These are phyloP conservation scores for Theropithecus gelada DNA, from an alignment of 2,113 vertebrate genomes.

Conservation along the genomic window DNA sequence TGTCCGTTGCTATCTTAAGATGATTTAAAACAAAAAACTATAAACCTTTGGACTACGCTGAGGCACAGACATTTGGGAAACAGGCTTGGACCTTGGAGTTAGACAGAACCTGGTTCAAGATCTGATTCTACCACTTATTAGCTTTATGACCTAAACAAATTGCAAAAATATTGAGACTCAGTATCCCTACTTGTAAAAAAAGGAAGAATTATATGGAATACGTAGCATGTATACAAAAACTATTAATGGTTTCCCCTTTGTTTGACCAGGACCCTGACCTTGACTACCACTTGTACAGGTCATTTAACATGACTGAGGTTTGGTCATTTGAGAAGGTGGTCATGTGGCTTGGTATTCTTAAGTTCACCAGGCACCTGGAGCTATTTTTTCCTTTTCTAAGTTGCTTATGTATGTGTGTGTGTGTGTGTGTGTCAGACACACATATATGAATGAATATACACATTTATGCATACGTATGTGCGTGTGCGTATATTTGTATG, in stretches of 20 bases:
- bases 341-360: background rate
- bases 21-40: background rate
- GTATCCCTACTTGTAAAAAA: background rate
- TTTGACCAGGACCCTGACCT: background rate
- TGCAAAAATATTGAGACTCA: background rate
- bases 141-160: background rate
- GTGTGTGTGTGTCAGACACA: background rate
- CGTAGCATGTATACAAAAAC: background rate
- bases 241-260: background rate
- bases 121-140: background rate
- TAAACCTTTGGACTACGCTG: no score
- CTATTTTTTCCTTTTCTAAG: background rate
- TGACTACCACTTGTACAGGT: background rate
- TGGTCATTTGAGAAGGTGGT: background rate
- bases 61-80: background rate
- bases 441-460: background rate
- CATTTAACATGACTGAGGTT: background rate
- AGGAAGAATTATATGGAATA: background rate
- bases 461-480: no score
- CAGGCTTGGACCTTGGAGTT: background rate
- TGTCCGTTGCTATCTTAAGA: background rate
- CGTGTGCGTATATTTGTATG: background rate
- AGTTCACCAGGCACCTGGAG: background rate
- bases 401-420: rapidly evolving
- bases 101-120: background rate